Evolutionary conservation across 1,140 invertebrate genomes (phyloP), one percentile per base, ranked within the genome.

Genomic region (Neodiprion fabricii): DNA sequence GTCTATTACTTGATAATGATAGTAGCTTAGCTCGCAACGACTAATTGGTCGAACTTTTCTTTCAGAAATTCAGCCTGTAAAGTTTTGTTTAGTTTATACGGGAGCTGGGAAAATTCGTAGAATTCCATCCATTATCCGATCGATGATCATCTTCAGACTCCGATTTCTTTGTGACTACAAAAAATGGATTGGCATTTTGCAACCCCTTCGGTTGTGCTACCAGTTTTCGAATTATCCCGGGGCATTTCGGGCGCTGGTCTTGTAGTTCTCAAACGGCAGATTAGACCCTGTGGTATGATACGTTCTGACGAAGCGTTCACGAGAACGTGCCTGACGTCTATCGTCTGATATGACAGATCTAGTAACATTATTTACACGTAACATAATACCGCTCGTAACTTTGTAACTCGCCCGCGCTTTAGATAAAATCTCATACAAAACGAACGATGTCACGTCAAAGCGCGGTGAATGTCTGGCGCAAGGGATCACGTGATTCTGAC

Each of bases 341-440:
- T 40, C 28, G 28, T 40, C 28, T 5, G 28, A 40, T 40, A 61
- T 61, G 53, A 61, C 53, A 61, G 73, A 74, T 79, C 77, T 77
- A 72, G 72, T 67, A 79, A 77, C 67, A 70, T 72, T 70, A 77
- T 79, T 79, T 79, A 77, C 75, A 74, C 70, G 71, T 78, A 79
- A 79, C 75, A 74, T 76, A 76, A 79, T 78, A 17, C 53, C 53
- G n/a, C 9, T 61, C 11, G 11, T 17, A 17, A 61, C 53, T 61
- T 40, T 61, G 53, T 61, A 61, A 61, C 11, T 61, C 53, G 53
- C 53, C 53, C 53, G 11, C 53, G 53, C 53, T 61, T 61, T 61
- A 61, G 53, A 61, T 61, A 61, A 61, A 61, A 61, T 61, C 53
- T 61, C 53, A 61, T 61, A 61, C 53, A 61, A 61, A 61, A 61